Evolutionary conservation across 2,113 vertebrate species (phyloP), one percentile per base, ranked within the genome.

Genomic region (Pogonocichla stellata): DNA sequence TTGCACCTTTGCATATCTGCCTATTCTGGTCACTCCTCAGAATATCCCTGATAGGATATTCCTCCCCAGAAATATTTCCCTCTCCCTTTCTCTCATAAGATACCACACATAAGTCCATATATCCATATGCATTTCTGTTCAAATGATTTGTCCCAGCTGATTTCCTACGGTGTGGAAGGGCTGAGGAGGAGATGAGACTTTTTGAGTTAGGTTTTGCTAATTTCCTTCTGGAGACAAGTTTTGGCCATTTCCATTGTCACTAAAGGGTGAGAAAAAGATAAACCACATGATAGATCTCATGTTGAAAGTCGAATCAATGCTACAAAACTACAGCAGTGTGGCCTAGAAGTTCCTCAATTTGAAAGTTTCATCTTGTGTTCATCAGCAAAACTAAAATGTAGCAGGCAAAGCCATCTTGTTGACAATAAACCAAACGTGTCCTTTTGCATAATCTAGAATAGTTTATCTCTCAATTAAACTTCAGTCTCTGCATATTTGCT

Each of bases 261-360:
- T 42, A 40, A 60, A 24, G 20, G 51, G 15, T 65, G 45, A 88
- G 58, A 78, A 94, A 83, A 92, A 92, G 24, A 90, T 61, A 90
- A 96, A 96, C 65, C 58, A 43, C 16, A 51, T 0, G 0, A 42
- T 51, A 66, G 50, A 47, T 73, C 38, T 91, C 56, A 58, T 71
- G 54, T 33, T 80, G 80, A 96, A 97, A 92, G 89, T 94, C 96
- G 94, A 97, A 96, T 97, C 86, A 95, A 74, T 82, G 75, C 54
- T 88, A 36, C 62, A 85, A 86, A 90, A 90, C 82, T 78, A 89
- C 78, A 97, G 57, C 80, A 82, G 26, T 10, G 73, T 53, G 62
- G 60, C 57, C 93, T 90, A 83, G 33, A 80, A 93, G 94, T 96
- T 97, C 84, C 97, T 94, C 84, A 96, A 82, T 95, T 95, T 94